These are phyloP conservation scores for Dasypolia templi DNA, from an alignment of 2,888 invertebrate species.

Conservation along the genomic window DNA sequence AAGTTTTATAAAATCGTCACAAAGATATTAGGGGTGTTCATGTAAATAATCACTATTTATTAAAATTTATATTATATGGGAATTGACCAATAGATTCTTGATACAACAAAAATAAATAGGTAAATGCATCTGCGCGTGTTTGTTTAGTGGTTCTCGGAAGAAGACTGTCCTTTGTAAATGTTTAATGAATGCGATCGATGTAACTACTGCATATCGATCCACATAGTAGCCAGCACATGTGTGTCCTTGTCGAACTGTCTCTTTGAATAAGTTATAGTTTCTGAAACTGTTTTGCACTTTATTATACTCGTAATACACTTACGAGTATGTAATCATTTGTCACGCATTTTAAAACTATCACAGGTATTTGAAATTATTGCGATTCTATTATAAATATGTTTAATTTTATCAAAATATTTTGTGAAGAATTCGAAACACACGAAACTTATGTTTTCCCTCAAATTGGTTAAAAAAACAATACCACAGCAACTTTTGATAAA, in stretches of 20 bases:
- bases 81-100: background rate
- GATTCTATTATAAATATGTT: background rate
- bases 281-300: background rate
- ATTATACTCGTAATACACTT: background rate
- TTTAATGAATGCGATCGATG: slow-evolving; percentile 5
- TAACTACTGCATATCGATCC: no score
- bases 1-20: no score
- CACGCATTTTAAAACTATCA: background rate
- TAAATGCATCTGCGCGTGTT: no score
- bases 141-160: background rate
- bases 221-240: background rate
- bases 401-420: background rate
- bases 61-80: no score
- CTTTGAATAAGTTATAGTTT: background rate
- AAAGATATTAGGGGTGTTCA: no score
- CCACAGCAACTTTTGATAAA: background rate
- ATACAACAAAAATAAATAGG: background rate
- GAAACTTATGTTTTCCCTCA: background rate
- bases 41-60: no score
- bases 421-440: background rate
- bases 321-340: background rate
- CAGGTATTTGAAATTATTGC: background rate
- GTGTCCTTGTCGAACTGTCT: background rate
- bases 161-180: background rate
- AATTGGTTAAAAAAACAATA: no score